Base-by-base conservation (phyloP, 2,888 invertebrate genomes). In the Rhyacophila evoluta region DNA sequence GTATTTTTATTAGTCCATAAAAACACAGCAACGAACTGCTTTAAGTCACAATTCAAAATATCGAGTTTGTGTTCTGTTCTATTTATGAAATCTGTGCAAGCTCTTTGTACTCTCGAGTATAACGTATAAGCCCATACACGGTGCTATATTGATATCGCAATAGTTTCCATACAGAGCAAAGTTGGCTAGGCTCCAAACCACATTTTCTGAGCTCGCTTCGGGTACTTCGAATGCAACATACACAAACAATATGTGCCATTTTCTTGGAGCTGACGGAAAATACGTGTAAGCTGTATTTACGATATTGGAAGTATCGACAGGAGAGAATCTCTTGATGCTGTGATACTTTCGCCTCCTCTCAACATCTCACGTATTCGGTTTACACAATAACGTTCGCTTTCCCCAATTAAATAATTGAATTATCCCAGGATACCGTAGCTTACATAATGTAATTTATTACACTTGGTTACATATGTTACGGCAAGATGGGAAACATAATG, bases 181-280 rank as follows among this genome's bases (percentile, higher is more conserved):
- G 55, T 55, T 55, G 55, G 55, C 55, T 19, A 55, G 55, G 55
- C 55, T 55, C 55, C 55, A 55, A 55, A 25, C 55, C 55, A 55
- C 55, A 55, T 55, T 55, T 55, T 19, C 55, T 19, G 55, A 55
- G 55, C 55, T 55, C 55, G 55, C 55, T 55, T 55, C 10, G 55
- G 55, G 15, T 55, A 55, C 55, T 55, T 55, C 55, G 19, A 8
- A 55, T 55, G 55, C 55, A 55, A 19, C 55, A 19, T 15, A 41
- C 41, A 55, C 55, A 55, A 55, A 55, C 55, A 55, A 55, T 55
- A 55, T 55, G 55, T 55, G 55, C 55, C 55, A 55, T 55, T 55
- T 55, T 55, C 55, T 55, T 55, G 25, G 25, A 55, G 55, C 25
- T 55, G 19, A 19, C 55, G 8, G 55, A 8, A 55, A 25, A 55